Percentiles rank a stretch among this genome's conserved stretches.
These are phyloP conservation scores for Corythaeola cristata DNA, from an alignment of 2,113 vertebrate genomes.

Conservation along the genomic window DNA sequence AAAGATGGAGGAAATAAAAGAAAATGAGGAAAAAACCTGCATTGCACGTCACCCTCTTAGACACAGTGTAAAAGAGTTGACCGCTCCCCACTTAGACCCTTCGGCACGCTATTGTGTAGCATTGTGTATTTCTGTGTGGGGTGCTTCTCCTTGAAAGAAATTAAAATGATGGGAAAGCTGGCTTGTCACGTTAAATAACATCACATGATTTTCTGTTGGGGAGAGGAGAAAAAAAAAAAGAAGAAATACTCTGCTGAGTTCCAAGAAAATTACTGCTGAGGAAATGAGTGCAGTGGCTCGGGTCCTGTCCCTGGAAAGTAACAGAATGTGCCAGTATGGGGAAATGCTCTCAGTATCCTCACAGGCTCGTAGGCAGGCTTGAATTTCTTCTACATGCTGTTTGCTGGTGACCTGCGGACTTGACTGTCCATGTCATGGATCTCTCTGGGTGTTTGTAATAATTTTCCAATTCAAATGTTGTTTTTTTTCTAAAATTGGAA, in stretches of 20 bases:
- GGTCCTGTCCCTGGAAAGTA: constrained; percentile 1
- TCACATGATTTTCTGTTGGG: constrained; percentile 16
- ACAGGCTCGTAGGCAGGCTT: background rate
- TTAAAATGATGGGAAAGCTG: constrained; percentile 41
- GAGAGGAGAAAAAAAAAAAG: background rate
- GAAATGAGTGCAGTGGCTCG: background rate
- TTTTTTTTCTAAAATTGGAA: background rate
- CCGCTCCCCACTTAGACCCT: background rate
- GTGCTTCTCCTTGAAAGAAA: constrained; percentile 36
- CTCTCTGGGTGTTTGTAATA: background rate
- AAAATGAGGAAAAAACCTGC: background rate
- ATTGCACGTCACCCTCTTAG: background rate
- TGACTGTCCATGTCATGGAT: background rate
- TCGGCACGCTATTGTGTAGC: background rate
- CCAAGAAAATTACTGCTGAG: constrained; percentile 23
- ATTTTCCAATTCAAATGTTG: background rate
- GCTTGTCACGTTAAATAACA: constrained; percentile 32
- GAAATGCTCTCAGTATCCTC: background rate
- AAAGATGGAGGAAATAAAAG: background rate
- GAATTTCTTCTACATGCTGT: background rate
- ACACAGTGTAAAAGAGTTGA: background rate
- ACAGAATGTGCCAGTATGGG: background rate
- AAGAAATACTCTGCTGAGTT: constrained; percentile 8
- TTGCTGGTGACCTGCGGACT: background rate
- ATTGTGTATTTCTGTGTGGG: background rate